Evolutionary conservation across 1,140 invertebrate species (phyloP), one percentile per base, ranked within the genome.

Genomic region (Neoseiulus cucumeris): DNA sequence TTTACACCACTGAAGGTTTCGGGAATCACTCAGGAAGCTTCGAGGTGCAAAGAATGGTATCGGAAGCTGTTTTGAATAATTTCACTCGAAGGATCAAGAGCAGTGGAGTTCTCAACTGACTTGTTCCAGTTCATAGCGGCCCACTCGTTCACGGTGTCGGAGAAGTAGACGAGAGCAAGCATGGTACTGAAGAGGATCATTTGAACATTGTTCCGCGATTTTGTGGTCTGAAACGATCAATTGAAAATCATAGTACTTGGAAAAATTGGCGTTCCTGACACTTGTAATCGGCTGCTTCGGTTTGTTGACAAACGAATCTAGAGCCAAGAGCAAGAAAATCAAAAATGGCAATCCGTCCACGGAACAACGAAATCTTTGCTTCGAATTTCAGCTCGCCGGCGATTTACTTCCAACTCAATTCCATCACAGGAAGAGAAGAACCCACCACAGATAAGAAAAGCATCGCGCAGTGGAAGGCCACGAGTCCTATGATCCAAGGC

Each of bases 91-190:
- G n/a, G n/a, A n/a, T n/a, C n/a, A n/a, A n/a, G n/a, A n/a, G n/a
- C 33, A 39, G 33, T 39, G 33, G 33, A 39, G 22, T 4, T n/a
- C 14, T 2, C 17, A 1, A 25, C 25, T 59, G 14, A 59, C 51
- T 33, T 59, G 51, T 33, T 59, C 51, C 51, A 59, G 9, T 59
- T 59, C 25, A 29, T 1, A 59, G 51, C 51, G 1, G 51, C 51
- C 51, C 51, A 59, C 9, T 59, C 17, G 33, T 59, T 59, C 25
- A 59, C 22, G 25, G 51, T 29, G n/a, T n/a, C 51, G 14, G 51
- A 59, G 51, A 59, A 33, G 22, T 59, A 59, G 22, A 59, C 51
- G 25, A 59, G 51, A 20, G 51, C 51, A 20, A 59, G 51, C 51
- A 59, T 59, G 2, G 22, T 59, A 17, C 25, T 59, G 22, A 59